Evolutionary conservation across 2,888 invertebrate species (phyloP).

Genomic region (Alloplasta piceator): DNA sequence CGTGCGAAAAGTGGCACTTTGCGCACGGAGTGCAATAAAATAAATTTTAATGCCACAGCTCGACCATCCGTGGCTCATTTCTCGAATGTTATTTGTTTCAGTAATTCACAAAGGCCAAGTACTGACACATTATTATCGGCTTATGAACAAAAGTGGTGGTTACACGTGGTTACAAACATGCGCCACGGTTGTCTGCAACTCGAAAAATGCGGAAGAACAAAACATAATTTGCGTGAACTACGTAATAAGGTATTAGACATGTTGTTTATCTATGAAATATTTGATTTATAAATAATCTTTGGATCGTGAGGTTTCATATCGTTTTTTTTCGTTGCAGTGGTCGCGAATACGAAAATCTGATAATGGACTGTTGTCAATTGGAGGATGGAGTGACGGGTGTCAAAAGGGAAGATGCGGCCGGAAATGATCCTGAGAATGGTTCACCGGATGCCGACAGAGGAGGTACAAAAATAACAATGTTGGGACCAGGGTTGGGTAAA

Average conservation of each 20-base stretch:
- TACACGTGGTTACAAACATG: conserved; percentile 99
- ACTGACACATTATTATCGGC: conserved; percentile 96
- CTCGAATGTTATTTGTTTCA: conserved; percentile 83
- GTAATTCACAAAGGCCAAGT: conserved; percentile 99
- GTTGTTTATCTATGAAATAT: neutral
- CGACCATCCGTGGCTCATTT: neutral
- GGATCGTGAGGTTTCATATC: neutral
- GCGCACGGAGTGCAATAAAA: too few species aligned
- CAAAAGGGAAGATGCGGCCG: conserved; percentile 91
- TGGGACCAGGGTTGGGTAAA: too few species aligned
- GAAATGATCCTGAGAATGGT: conserved; percentile 93
- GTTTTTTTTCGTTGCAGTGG: conserved; percentile 86
- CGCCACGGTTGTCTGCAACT: conserved; percentile 97
- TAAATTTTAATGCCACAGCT: too few species aligned
- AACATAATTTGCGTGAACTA: conserved; percentile 99
- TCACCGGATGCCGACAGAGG: conserved; percentile 93
- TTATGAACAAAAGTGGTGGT: conserved; percentile 98
- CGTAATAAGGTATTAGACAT: conserved; percentile 91
- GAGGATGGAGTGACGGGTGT: conserved; percentile 92
- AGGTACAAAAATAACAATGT: conserved; percentile 81
- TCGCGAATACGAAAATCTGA: conserved; percentile 94
- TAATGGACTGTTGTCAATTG: conserved; percentile 97
- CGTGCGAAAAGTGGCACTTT: too few species aligned
- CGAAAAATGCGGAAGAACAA: conserved; percentile 98
- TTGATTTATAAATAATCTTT: neutral